Base-by-base conservation (phyloP, 2,797 vertebrate genomes). In the Rhinella marina region DNA sequence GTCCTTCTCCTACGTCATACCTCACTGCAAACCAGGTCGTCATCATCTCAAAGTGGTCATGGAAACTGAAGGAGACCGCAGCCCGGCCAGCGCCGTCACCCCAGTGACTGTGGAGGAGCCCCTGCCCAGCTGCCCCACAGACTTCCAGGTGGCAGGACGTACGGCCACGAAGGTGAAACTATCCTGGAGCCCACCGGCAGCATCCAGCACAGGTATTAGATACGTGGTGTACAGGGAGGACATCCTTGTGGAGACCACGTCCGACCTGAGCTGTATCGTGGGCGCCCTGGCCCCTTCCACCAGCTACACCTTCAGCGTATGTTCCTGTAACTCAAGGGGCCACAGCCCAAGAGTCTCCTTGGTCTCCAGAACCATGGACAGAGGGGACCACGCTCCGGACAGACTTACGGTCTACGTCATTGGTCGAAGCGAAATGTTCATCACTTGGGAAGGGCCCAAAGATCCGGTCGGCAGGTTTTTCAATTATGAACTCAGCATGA, bases 401-500 rank as follows among this genome's bases (percentile, higher is more conserved):
- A 73, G 66, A 41, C 90, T 93, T 16, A 90, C 86, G 0, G 62
- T 93, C 32, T 66, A 56, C 7, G 92, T 92, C 19, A 84, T 92
- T 62, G 93, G 92, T 11, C 89, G 91, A 0, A 91, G 92, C 0
- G 91, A 94, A 87, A 87, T 94, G 25, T 91, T 91, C 56, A 89
- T 94, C 32, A 91, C 87, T 41, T 94, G 93, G 92, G 90, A 90
- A 0, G 82, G 90, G 56, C 91, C 92, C 2, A 88, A 79, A 50
- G 84, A 75, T 19, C 90, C 91, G 10, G 68, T 92, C 59, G 93
- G 92, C 0, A 88, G 87, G 13, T 91, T 93, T 17, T 93, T 93
- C 81, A 92, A 92, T 88, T 93, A 93, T 21, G 91, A 94, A 78
- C 91, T 94, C 75, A 85, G 90, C 89, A 81, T 94, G 64, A 93